Evolutionary conservation across 2,113 vertebrate species (phyloP).

Genomic region (Megaleporinus macrocephalus): DNA sequence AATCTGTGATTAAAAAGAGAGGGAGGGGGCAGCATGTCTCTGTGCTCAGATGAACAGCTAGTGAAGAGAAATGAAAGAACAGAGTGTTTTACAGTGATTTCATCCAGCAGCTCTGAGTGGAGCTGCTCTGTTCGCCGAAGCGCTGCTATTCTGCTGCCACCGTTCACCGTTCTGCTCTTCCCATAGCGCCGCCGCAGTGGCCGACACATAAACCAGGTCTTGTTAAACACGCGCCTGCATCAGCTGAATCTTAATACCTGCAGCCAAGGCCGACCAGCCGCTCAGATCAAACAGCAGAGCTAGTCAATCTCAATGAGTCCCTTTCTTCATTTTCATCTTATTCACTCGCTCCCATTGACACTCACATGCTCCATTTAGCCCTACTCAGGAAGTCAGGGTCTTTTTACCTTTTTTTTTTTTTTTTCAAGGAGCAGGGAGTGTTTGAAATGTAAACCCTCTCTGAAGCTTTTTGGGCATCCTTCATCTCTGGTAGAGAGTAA

Average conservation of each 20-base stretch:
- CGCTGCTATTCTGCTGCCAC: slow-evolving; percentile 4
- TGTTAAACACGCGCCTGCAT: slow-evolving; percentile 59
- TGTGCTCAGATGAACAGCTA: slow-evolving; percentile 21
- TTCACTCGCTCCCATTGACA: slow-evolving; percentile 36
- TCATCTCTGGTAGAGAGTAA: not conserved
- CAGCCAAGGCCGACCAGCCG: slow-evolving; percentile 55
- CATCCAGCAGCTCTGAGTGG: not conserved
- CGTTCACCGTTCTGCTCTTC: slow-evolving; percentile 14
- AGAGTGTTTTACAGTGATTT: slow-evolving; percentile 1
- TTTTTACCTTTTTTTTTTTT: slow-evolving; percentile 16
- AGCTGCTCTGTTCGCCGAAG: not conserved
- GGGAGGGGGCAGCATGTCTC: not conserved
- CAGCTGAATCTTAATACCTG: slow-evolving; percentile 62
- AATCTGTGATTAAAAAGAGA: slow-evolving; percentile 37
- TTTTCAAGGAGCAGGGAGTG: not conserved
- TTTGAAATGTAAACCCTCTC: slow-evolving; percentile 25
- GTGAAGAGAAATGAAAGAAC: not conserved
- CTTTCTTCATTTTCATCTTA: slow-evolving; percentile 44
- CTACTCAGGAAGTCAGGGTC: slow-evolving; percentile 29
- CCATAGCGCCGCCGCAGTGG: slow-evolving; percentile 23
- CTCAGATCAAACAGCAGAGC: slow-evolving; percentile 68
- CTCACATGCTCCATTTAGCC: slow-evolving; percentile 29
- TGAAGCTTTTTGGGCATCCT: slow-evolving; percentile 15
- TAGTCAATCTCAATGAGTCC: slow-evolving; percentile 67
- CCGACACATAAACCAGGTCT: slow-evolving; percentile 53